Conservation (phyloP, 2,113 vertebrate species). For the Accipiter cooperii region DNA sequence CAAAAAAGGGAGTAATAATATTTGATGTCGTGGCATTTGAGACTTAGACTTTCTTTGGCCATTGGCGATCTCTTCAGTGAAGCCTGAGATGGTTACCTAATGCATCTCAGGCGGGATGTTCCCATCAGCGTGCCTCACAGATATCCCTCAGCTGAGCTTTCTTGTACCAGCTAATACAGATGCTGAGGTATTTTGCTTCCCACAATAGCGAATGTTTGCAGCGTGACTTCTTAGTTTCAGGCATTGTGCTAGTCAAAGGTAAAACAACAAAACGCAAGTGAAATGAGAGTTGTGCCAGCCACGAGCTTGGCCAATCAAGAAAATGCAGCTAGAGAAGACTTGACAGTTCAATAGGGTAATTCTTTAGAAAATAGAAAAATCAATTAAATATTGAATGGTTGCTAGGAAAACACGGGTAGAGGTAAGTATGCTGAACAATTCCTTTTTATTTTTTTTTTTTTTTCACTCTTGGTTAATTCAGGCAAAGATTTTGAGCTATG, state of each 20-base stretch:
- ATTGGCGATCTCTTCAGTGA: neutral
- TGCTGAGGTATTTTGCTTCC: neutral
- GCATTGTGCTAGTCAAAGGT: neutral
- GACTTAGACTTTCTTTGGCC: neutral
- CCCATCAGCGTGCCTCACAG: neutral
- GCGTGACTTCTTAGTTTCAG: neutral
- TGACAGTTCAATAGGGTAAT: neutral
- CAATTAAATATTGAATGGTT: neutral
- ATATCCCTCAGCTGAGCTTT: neutral
- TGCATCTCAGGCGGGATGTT: neutral
- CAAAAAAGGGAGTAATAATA: neutral
- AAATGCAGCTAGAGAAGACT: neutral
- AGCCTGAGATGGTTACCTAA: neutral
- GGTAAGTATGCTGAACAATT: neutral
- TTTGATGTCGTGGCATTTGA: neutral
- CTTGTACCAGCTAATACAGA: neutral
- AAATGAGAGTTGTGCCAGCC: neutral
- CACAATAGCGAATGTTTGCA: accelerated
- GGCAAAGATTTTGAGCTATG: neutral
- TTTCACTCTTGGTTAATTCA: neutral
- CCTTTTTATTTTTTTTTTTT: neutral
- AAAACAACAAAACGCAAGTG: accelerated
- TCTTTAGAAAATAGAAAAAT: neutral
- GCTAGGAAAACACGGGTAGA: neutral
- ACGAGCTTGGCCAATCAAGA: neutral